phyloP scores from a whole-genome alignment of 1,140 invertebrate species.

The Lordiphosa stackelbergi region DNA sequence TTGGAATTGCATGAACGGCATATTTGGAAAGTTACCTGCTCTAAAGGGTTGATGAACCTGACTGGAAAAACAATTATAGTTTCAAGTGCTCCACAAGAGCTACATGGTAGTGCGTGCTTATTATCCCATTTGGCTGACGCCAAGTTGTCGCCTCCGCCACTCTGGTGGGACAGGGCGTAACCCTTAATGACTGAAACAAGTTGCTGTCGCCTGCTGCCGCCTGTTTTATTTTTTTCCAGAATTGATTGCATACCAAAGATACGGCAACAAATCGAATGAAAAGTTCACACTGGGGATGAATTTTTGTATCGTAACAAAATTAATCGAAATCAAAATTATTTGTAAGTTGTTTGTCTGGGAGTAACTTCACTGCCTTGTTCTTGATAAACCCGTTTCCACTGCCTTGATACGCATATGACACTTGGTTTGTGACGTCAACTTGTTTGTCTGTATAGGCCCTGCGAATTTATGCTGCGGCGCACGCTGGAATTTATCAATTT shows the following conservation, averaged over 20 bases:
- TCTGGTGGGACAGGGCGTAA: slow-evolving; percentile 28
- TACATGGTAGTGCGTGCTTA: slow-evolving; percentile 33
- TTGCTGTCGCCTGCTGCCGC: slow-evolving; percentile 31
- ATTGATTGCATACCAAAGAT: slow-evolving; percentile 17
- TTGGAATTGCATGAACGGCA: not conserved
- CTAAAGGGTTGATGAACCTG: slow-evolving; percentile 37
- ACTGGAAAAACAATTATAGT: slow-evolving; percentile 1
- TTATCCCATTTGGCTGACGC: slow-evolving; percentile 63
- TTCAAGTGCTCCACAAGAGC: not conserved
- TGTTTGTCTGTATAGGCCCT: slow-evolving; percentile 44
- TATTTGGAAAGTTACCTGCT: not conserved
- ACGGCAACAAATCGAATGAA: too few relatives aligned
- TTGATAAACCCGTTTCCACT: slow-evolving; percentile 57
- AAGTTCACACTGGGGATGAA: too few relatives aligned
- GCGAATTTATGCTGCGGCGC: slow-evolving; percentile 48
- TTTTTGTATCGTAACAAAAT: too few relatives aligned
- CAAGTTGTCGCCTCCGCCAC: slow-evolving; percentile 59
- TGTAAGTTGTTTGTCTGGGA: slow-evolving; percentile 18
- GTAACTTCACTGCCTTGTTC: slow-evolving; percentile 14
- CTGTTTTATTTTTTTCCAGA: slow-evolving; percentile 16
- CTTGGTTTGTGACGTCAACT: slow-evolving; percentile 59
- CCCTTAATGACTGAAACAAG: slow-evolving; percentile 42
- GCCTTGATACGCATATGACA: slow-evolving; percentile 62
- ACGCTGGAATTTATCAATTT: slow-evolving; percentile 74
- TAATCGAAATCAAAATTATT: too few relatives aligned